Evolutionary conservation across 2,113 vertebrate genomes (phyloP), one percentile per base, ranked within the genome.

Genomic region (Oncorhynchus gorbuscha): DNA sequence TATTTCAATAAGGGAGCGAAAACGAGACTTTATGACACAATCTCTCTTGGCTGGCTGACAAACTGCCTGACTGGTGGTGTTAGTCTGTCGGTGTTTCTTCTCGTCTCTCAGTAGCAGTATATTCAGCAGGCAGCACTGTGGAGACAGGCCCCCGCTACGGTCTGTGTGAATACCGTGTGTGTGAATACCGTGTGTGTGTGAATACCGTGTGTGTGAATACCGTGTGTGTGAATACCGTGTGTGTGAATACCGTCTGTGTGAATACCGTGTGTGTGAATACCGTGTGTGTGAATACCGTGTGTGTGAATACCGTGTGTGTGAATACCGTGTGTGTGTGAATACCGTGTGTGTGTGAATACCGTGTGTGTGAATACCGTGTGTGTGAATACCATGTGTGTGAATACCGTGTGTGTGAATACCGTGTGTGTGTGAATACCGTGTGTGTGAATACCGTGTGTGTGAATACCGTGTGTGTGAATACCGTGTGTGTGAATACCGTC

Each of bases 351-450:
- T 18, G 79, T 22, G 86, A 84, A 91, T 92, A 90, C 90, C n/a
- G n/a, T n/a, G n/a, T 26, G 9, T 18, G 79, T 22, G 86, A 84
- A 91, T 92, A 90, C 90, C n/a, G n/a, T n/a, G n/a, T 26, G 9
- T 18, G 79, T 22, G 86, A 84, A 91, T 92, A 90, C 90, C n/a
- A n/a, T n/a, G n/a, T 26, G 9, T 18, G 79, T 22, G 86, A 84
- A 91, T 92, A 90, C 90, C n/a, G n/a, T n/a, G n/a, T 26, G 9
- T 18, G 79, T 22, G 86, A 84, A 91, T 92, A 90, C 90, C n/a
- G n/a, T n/a, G n/a, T n/a, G n/a, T 26, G 9, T 18, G 79, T 22
- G 86, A 84, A 91, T 92, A 90, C 90, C n/a, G n/a, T n/a, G n/a
- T 26, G 9, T 18, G 79, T 22, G 86, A 84, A 91, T 92, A 90